phyloP scores from a whole-genome alignment of 2,797 vertebrate species.

The Ptychadena robeensis region DNA sequence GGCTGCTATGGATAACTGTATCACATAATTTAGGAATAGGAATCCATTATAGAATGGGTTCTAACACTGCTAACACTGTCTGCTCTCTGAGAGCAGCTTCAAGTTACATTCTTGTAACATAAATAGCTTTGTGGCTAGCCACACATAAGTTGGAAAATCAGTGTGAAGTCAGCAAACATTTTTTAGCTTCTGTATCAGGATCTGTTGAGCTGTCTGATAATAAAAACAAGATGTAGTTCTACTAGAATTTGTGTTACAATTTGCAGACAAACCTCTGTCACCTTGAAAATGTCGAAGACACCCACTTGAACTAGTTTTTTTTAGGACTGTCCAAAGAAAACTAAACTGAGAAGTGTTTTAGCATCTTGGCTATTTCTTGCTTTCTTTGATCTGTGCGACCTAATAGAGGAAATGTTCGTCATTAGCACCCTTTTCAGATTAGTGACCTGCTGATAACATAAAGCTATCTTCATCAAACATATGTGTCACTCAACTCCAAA shows the following conservation, averaged over 20 bases:
- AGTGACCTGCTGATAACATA: slow-evolving; percentile 25
- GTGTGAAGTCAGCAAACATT: background rate
- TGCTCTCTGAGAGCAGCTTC: no score
- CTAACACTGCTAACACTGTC: no score
- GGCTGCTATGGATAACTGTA: no score
- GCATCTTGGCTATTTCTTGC: slow-evolving; percentile 15
- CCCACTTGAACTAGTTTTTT: slow-evolving; percentile 26
- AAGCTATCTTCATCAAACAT: slow-evolving; percentile 32
- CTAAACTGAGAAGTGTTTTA: background rate
- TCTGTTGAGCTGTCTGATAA: slow-evolving; percentile 6
- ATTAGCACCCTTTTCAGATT: slow-evolving; percentile 19
- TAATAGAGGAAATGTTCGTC: slow-evolving; percentile 23
- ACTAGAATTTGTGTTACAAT: background rate
- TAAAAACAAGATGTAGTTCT: background rate
- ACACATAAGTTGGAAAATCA: background rate
- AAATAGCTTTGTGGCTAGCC: background rate
- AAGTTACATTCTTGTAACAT: background rate
- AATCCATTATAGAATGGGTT: no score
- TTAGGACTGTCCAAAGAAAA: background rate
- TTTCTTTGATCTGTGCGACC: slow-evolving; percentile 36
- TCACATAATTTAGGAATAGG: no score
- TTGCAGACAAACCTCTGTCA: slow-evolving; percentile 11
- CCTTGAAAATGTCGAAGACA: slow-evolving; percentile 21
- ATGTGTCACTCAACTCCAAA: slow-evolving; percentile 27
- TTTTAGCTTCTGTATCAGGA: background rate